These are phyloP conservation scores for Lycocerus yunnanus DNA, from an alignment of 2,888 invertebrate species.

Conservation along the genomic window DNA sequence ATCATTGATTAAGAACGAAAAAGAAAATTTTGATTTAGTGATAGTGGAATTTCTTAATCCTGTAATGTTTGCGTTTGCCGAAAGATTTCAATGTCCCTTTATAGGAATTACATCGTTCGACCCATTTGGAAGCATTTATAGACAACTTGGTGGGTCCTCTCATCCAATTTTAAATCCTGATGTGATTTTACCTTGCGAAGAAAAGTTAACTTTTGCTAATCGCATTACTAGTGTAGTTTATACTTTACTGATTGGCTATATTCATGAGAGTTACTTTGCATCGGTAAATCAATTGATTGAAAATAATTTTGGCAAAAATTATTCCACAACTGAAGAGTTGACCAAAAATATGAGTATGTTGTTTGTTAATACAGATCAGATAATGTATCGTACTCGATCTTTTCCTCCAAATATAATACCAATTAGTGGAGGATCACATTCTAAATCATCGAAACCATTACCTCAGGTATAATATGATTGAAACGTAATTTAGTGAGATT, in stretches of 20 bases:
- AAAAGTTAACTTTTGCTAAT: not conserved
- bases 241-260: not conserved
- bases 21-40: not conserved
- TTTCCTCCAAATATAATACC: conserved; percentile 45
- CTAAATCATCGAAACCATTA: not conserved
- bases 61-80: not conserved
- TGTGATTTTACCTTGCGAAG: not conserved
- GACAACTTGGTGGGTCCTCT: not conserved
- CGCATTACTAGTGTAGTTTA: not conserved
- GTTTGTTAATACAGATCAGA: conserved; percentile 46
- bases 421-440: conserved; percentile 43
- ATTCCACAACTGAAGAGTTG: conserved; percentile 40
- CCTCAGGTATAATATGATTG: not conserved
- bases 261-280: not conserved
- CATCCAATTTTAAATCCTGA: not conserved
- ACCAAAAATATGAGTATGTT: conserved; percentile 45
- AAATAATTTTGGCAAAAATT: conserved; percentile 44
- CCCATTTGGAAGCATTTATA: not conserved
- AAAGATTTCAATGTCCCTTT: not conserved
- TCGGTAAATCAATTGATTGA: conserved; percentile 4
- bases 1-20: not conserved
- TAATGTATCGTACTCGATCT: conserved; percentile 45
- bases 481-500: no score
- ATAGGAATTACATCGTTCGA: not conserved
- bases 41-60: not conserved